phyloP scores from a whole-genome alignment of 2,113 vertebrate species.

The Trinectes maculatus region DNA sequence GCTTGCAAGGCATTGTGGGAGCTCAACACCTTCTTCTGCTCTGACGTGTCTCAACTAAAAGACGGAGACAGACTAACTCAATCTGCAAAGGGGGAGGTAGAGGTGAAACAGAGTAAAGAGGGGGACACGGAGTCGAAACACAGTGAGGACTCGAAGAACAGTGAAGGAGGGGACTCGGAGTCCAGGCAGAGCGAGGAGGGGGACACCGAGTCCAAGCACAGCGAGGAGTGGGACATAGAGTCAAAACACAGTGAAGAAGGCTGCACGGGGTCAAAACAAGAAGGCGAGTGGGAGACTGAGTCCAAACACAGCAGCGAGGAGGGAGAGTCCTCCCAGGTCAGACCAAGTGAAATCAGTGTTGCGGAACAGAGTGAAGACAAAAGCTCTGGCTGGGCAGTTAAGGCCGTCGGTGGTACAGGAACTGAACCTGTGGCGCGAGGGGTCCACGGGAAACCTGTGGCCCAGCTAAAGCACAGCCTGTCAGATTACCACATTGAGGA shows the following conservation, averaged over 20 bases:
- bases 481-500: conserved; percentile 68
- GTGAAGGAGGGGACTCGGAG: conserved; percentile 74
- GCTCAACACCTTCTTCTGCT: conserved; percentile 90
- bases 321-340: conserved; percentile 61
- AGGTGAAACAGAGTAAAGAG: conserved; percentile 53
- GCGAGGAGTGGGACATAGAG: conserved; percentile 77
- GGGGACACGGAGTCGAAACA: conserved; percentile 70
- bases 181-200: conserved; percentile 76
- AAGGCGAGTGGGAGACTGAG: conserved; percentile 68
- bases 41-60: conserved; percentile 75
- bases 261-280: conserved; percentile 63
- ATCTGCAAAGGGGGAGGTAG: conserved; percentile 52
- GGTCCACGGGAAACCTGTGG: conserved; percentile 55
- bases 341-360: conserved; percentile 13
- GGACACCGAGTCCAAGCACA: conserved; percentile 79
- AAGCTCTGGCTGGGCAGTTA: conserved; percentile 36
- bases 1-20: conserved; percentile 91
- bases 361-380: conserved; percentile 62
- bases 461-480: conserved; percentile 65
- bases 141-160: conserved; percentile 77
- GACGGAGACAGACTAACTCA: conserved; percentile 65
- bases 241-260: conserved; percentile 78
- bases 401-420: conserved; percentile 21
- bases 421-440: conserved; percentile 25
- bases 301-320: conserved; percentile 73